Base-by-base conservation (phyloP, 2,888 invertebrate species). In the Darwinula stevensoni region DNA sequence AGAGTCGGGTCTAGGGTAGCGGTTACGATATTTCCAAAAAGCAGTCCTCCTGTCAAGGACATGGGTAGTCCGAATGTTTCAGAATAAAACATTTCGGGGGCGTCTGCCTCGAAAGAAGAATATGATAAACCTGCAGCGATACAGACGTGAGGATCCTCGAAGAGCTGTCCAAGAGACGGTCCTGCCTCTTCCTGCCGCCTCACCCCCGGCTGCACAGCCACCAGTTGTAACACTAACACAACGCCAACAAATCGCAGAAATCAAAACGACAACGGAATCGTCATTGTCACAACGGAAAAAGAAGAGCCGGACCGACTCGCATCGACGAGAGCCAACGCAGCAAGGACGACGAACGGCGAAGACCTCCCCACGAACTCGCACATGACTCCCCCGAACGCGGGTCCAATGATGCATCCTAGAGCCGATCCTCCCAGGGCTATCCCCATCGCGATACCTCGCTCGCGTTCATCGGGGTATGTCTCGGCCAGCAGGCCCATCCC, bases 401-500 rank as follows among this genome's bases (percentile, higher is more conserved):
- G 97, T 0, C 97, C 97, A 33, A 97, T 88, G 1, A 99, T 63
- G 1, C 97, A 94, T 2, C 97, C 97, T 16, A 97, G 57, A 0
- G 94, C 94, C 32, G 97, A 53, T 0, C 97, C 97, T 6, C 97
- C 94, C 2, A 97, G 57, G 0, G 97, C 97, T 35, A 97, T 75
- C 2, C 91, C 94, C 94, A 99, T 97, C 0, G 91, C 94, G 52
- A 88, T 86, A 16, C 94, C 94, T 35, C 97, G 64, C 51, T 97
- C 94, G 53, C 84, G 74, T 48, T 97, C 94, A 43, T 99, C 88
- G 0, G 91, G 84, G 48, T 88, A 97, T 16, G 82, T 61, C 49
- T 88, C 86, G 1, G 97, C 97, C 46, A 99, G 53, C 94, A 99
- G 94, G 16, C 94, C 97, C 94, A 99, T 94, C 4, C 97, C 69